Base-by-base conservation (phyloP, 2,797 vertebrate species). In the Cyclura pinguis region DNA sequence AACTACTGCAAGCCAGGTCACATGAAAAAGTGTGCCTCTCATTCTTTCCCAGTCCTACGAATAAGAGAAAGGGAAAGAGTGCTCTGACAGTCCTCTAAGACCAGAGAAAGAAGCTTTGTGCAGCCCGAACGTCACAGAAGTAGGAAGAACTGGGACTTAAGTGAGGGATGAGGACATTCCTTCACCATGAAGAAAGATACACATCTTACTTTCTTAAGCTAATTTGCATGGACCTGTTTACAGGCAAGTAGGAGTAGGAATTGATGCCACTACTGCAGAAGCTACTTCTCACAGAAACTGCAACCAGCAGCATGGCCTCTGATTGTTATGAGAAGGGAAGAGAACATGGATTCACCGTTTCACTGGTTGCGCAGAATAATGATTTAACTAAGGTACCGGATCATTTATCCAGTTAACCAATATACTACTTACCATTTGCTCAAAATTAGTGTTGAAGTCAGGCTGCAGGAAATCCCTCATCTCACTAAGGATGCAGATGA, bases 401-500 rank as follows among this genome's bases (percentile, higher is more conserved):
- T 27, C 27, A 67, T 16, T 18, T 27, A 77, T 13, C 84, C 35
- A 42, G 16, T 38, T 24, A 50, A 6, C 13, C 32, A 22, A 64
- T 24, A 35, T 20, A 32, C 27, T 20, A 38, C 92, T 93, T 95
- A 96, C 96, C 96, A 96, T 95, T 67, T 96, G 90, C 3, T 95
- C 74, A 91, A 95, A 96, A 55, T 95, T 92, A 77, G 95, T 93
- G 89, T 96, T 95, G 93, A 96, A 97, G 88, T 97, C 96, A 27
- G 95, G 90, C n/a, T 96, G 93, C 85, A 96, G 76, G 86, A 95
- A 95, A 82, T 97, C 94, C 74, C 95, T 94, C 94, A 96, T 96
- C 89, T 97, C 96, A 52, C 95, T 94, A 52, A 97, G 94, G 91
- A 96, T 96, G 89, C 93, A 95, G 90, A 96, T 90, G 6, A 22